A percentile compares a stretch with the other conserved stretches of the same genome.
Evolutionary conservation across 2,888 invertebrate genomes (phyloP).

Genomic region (Protophormia terraenovae): DNA sequence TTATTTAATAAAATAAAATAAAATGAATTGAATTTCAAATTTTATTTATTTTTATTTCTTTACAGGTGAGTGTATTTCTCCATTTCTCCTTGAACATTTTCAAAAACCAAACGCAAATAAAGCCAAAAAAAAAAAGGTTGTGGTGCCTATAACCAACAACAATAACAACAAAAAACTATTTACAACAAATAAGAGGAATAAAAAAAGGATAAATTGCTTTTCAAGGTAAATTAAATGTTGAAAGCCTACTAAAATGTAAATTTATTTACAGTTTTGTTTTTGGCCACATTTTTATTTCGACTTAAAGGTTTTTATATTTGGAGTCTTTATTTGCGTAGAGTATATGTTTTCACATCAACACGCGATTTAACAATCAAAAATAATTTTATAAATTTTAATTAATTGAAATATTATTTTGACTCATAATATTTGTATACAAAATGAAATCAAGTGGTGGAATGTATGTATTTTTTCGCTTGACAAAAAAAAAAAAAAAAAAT

Average conservation of each 20-base stretch:
- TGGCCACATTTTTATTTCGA: constrained; percentile 19
- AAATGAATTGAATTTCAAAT: constrained; percentile 50
- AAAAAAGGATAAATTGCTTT: constrained; percentile 31
- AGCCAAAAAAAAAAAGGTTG: background rate
- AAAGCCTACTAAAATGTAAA: constrained; percentile 56
- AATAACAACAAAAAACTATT: background rate
- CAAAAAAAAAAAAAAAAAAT: constrained; percentile 23
- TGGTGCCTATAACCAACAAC: background rate
- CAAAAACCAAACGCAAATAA: background rate
- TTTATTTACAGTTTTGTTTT: constrained; percentile 51
- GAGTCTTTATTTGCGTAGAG: background rate
- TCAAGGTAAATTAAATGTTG: constrained; percentile 54
- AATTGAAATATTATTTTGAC: constrained; percentile 34
- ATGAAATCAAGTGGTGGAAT: background rate
- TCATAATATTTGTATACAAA: background rate
- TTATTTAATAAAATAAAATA: constrained; percentile 5
- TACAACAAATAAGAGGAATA: background rate
- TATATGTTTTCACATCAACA: constrained; percentile 13
- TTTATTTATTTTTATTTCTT: constrained; percentile 42
- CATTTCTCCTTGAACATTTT: background rate
- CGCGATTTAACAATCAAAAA: constrained; percentile 63
- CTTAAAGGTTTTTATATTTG: background rate
- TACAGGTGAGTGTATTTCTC: constrained; percentile 52
- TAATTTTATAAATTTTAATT: constrained; percentile 46
- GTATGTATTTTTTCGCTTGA: background rate